Evolutionary conservation across 2,797 vertebrate species (phyloP).

Genomic region (Smutsia gigantea): DNA sequence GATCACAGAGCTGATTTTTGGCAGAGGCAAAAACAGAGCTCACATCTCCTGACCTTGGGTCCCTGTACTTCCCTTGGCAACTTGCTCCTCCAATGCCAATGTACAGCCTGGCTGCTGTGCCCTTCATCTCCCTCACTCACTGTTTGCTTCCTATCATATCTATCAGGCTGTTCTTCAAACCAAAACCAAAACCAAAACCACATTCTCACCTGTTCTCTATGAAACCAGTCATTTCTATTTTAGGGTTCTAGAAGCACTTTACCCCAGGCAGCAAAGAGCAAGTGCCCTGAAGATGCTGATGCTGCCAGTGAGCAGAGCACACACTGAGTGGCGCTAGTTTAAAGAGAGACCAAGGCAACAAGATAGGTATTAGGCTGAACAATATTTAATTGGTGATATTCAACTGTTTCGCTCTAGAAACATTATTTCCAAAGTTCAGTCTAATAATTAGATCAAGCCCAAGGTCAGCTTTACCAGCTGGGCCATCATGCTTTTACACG

Average conservation of each 20-base stretch:
- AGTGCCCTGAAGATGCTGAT: not conserved
- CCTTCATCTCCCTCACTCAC: not conserved
- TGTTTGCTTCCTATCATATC: conserved; percentile 12
- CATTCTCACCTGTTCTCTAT: conserved; percentile 4
- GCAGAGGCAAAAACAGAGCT: not conserved
- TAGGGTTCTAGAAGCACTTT: conserved; percentile 36
- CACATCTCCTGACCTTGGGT: not conserved
- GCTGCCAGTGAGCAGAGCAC: not conserved
- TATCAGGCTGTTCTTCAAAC: not conserved
- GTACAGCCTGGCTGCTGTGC: not conserved
- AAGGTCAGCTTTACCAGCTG: not conserved
- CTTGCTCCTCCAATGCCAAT: not conserved
- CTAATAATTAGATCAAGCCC: not conserved
- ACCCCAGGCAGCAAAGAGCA: not conserved
- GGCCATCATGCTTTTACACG: not conserved
- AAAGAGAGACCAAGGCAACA: not conserved
- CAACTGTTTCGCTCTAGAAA: not conserved
- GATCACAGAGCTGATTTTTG: conserved; percentile 38
- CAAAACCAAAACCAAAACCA: not conserved
- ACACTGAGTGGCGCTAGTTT: not conserved
- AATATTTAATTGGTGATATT: not conserved
- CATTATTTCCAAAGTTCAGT: not conserved
- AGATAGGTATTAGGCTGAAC: not conserved
- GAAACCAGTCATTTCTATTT: conserved; percentile 43
- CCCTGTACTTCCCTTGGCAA: not conserved